Evolutionary conservation across 1,140 invertebrate species (phyloP).

Genomic region (Ganaspis sp.): DNA sequence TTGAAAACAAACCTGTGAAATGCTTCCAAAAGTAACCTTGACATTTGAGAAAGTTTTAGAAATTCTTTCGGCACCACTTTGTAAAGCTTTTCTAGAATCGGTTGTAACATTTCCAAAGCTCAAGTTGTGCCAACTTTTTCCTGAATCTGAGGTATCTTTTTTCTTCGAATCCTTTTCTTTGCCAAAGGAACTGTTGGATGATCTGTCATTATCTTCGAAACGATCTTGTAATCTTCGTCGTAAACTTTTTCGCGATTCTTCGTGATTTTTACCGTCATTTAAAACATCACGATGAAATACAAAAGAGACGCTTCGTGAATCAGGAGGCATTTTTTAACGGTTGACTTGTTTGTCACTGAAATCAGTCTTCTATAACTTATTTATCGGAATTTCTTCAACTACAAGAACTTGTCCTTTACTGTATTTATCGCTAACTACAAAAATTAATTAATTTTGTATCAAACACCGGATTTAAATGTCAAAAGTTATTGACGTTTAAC

Average conservation of each 20-base stretch:
- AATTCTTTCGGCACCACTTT: constrained; percentile 77
- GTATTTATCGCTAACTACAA: neutral
- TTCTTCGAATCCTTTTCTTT: constrained; percentile 45
- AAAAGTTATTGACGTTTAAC: neutral
- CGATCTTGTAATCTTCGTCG: constrained; percentile 72
- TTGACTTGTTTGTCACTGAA: neutral
- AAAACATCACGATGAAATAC: constrained; percentile 71
- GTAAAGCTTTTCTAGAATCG: constrained; percentile 74
- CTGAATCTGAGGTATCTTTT: constrained; percentile 32
- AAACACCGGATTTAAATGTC: neutral
- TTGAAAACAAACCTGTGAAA: constrained; percentile 77
- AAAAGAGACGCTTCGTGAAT: constrained; percentile 73
- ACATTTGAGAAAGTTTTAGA: constrained; percentile 79
- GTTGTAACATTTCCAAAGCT: constrained; percentile 68
- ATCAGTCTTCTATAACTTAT: neutral
- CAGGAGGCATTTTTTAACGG: constrained; percentile 66
- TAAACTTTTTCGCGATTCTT: constrained; percentile 54
- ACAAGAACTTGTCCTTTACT: neutral
- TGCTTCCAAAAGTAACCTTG: constrained; percentile 77
- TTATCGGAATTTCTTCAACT: neutral
- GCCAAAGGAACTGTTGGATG: constrained; percentile 47
- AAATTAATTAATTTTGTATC: neutral
- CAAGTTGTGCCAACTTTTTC: constrained; percentile 70
- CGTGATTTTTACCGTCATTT: constrained; percentile 51
- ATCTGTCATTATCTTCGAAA: constrained; percentile 69